Evolutionary conservation across 2,888 invertebrate species (phyloP).

Genomic region (Melinopterus prodromus): DNA sequence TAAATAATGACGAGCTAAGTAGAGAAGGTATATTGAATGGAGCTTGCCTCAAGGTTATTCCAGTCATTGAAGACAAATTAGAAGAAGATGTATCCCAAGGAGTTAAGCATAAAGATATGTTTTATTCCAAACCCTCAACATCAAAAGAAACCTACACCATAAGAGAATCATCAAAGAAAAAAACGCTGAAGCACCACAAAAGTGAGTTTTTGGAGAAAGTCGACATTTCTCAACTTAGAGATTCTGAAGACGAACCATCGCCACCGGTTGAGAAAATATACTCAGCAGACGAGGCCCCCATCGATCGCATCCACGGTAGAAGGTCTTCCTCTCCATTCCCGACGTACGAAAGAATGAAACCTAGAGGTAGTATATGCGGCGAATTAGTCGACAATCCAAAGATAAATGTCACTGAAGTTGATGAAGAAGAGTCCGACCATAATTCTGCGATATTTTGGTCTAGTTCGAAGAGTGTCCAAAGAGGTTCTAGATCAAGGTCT

Average conservation of each 20-base stretch:
- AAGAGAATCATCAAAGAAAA: background rate
- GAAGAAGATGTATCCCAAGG: background rate
- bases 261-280: slow-evolving; percentile 48
- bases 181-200: background rate
- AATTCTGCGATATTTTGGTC: slow-evolving; percentile 16
- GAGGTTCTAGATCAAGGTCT: slow-evolving; percentile 10
- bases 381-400: slow-evolving; percentile 57
- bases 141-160: background rate
- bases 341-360: slow-evolving; percentile 48
- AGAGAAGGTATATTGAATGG: background rate
- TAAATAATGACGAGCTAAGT: background rate
- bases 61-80: background rate
- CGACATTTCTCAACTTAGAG: background rate
- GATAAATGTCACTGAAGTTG: slow-evolving; percentile 60
- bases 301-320: slow-evolving; percentile 36
- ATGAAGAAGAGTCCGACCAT: slow-evolving; percentile 50
- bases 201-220: background rate
- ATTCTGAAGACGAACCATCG: slow-evolving; percentile 38
- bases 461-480: slow-evolving; percentile 4
- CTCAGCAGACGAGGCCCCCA: slow-evolving; percentile 25
- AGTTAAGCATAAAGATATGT: background rate
- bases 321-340: slow-evolving; percentile 54
- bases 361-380: slow-evolving; percentile 55
- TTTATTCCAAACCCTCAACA: background rate
- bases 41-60: background rate